phyloP scores from a whole-genome alignment of 2,888 invertebrate genomes.

The Epinotia ramella region DNA sequence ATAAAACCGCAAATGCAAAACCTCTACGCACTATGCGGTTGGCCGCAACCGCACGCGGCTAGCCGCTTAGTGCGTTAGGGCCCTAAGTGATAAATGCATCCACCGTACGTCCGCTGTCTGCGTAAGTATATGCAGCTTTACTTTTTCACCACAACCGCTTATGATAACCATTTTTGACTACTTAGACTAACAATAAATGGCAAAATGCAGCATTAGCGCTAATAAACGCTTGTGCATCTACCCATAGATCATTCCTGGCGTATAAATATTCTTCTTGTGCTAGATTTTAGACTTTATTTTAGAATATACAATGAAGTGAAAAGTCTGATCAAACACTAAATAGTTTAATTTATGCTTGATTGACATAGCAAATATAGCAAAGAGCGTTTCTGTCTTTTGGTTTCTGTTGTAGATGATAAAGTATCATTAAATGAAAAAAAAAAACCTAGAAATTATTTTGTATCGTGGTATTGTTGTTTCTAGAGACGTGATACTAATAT shows the following conservation, averaged over 20 bases:
- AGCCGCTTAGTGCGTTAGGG: too few relatives aligned
- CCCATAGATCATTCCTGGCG: not conserved
- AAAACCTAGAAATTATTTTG: too few relatives aligned
- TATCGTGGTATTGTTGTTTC: not conserved
- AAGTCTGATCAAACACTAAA: slow-evolving; percentile 40
- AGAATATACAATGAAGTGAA: slow-evolving; percentile 26
- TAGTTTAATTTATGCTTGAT: slow-evolving; percentile 20
- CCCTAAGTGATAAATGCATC: too few relatives aligned
- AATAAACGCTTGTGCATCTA: not conserved
- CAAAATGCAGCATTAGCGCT: too few relatives aligned
- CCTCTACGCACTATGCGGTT: too few relatives aligned
- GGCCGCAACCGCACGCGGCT: too few relatives aligned
- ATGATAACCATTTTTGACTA: too few relatives aligned
- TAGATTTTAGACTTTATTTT: slow-evolving; percentile 1
- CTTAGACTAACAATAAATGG: too few relatives aligned
- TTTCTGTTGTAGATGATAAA: slow-evolving; percentile 13
- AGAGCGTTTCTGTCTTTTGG: not conserved
- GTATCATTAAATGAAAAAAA: slow-evolving; percentile 4
- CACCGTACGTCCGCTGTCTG: too few relatives aligned
- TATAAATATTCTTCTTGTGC: not conserved
- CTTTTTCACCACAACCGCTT: not conserved
- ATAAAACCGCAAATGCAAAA: too few relatives aligned
- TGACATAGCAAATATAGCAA: not conserved
- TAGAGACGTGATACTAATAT: not conserved
- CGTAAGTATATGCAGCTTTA: not conserved